phyloP scores from a whole-genome alignment of 1,140 invertebrate genomes.

The Eumaeus atala region DNA sequence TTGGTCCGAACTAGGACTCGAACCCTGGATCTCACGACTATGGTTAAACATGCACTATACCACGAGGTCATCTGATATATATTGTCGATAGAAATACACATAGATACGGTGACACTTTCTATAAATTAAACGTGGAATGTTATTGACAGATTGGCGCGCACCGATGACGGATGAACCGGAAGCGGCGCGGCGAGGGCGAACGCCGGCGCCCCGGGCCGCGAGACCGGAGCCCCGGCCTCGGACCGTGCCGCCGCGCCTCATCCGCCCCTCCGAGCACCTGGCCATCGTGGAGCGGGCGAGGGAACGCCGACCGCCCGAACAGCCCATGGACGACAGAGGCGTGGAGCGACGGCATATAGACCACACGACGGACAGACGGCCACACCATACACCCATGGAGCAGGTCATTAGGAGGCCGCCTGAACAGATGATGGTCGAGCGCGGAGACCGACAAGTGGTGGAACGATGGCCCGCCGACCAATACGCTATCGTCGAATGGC shows the following conservation, averaged over 20 bases:
- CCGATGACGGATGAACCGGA: slow-evolving; percentile 64
- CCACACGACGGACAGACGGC: slow-evolving; percentile 11
- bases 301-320: slow-evolving; percentile 40
- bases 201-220: slow-evolving; percentile 34
- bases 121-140: too few relatives aligned
- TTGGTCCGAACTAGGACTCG: too few relatives aligned
- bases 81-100: slow-evolving; percentile 7
- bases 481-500: not conserved
- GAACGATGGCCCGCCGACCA: not conserved
- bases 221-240: slow-evolving; percentile 45
- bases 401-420: too few relatives aligned
- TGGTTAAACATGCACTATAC: too few relatives aligned
- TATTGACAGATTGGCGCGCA: slow-evolving; percentile 58
- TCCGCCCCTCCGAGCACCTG: slow-evolving; percentile 58
- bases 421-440: too few relatives aligned
- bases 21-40: too few relatives aligned
- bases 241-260: slow-evolving; percentile 49
- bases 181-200: slow-evolving; percentile 44
- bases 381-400: not conserved
- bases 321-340: slow-evolving; percentile 37
- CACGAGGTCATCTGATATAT: too few relatives aligned
- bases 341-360: slow-evolving; percentile 24
- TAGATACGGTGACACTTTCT: not conserved
- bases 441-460: too few relatives aligned
- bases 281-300: slow-evolving; percentile 49